phyloP scores from a whole-genome alignment of 2,113 vertebrate genomes.

The Platichthys stellatus region DNA sequence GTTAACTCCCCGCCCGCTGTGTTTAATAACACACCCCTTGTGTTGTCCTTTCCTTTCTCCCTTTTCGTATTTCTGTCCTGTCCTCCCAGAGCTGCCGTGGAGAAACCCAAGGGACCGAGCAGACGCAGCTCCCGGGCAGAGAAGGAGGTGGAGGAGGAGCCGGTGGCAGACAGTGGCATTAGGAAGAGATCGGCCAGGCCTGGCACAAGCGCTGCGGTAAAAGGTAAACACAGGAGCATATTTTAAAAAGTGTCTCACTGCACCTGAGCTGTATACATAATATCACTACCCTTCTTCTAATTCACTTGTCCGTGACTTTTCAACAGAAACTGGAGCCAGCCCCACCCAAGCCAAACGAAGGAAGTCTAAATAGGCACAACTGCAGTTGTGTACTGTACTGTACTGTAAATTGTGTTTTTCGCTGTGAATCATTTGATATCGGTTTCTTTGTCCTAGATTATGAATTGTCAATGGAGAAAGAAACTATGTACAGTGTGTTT shows the following conservation, averaged over 20 bases:
- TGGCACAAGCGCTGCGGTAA: slow-evolving; percentile 83
- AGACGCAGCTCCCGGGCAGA: slow-evolving; percentile 95
- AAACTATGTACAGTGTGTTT: slow-evolving; percentile 93
- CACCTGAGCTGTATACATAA: not conserved
- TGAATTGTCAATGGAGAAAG: slow-evolving; percentile 84
- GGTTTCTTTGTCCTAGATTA: slow-evolving; percentile 76
- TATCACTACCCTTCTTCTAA: not conserved
- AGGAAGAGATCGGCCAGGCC: slow-evolving; percentile 92
- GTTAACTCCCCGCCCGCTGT: slow-evolving; percentile 31
- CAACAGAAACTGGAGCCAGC: slow-evolving; percentile 91
- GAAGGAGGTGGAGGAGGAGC: slow-evolving; percentile 89
- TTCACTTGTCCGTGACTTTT: slow-evolving; percentile 7
- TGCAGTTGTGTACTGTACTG: slow-evolving; percentile 87
- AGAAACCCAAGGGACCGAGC: slow-evolving; percentile 93
- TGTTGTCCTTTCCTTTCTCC: slow-evolving; percentile 3
- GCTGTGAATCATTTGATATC: slow-evolving; percentile 86
- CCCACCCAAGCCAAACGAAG: slow-evolving; percentile 96
- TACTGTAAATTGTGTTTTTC: slow-evolving; percentile 87
- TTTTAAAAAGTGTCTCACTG: not conserved
- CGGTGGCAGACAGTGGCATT: slow-evolving; percentile 87
- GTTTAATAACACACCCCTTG: slow-evolving; percentile 50
- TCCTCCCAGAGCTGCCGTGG: slow-evolving; percentile 88
- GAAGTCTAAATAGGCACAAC: slow-evolving; percentile 93
- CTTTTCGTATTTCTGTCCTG: slow-evolving; percentile 68
- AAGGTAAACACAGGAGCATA: slow-evolving; percentile 81